Percentiles rank a stretch among this genome's conserved stretches.
Conservation (phyloP, 2,113 vertebrate genomes). For the Cochlearius cochlearius region DNA sequence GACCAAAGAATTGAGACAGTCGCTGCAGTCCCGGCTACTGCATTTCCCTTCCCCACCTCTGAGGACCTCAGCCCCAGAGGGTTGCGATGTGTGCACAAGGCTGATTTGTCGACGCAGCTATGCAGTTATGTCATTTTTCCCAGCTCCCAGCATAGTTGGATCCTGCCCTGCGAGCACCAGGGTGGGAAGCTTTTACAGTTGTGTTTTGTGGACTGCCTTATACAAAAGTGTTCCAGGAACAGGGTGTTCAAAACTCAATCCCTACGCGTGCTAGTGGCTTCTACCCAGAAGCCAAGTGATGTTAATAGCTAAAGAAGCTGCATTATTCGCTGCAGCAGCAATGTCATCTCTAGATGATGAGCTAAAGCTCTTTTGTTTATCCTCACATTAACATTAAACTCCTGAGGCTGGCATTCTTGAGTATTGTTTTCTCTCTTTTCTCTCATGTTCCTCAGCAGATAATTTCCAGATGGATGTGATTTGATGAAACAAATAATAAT, state of each 20-base stretch:
- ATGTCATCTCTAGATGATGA: background rate
- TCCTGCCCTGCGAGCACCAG: rapidly evolving
- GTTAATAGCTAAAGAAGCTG: conserved; percentile 8
- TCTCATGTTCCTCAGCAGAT: background rate
- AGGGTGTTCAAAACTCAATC: background rate
- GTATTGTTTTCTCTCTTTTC: background rate
- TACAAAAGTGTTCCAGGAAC: background rate
- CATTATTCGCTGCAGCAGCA: background rate
- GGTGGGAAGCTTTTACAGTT: background rate
- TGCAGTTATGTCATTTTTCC: rapidly evolving
- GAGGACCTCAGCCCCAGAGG: background rate
- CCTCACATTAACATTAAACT: background rate
- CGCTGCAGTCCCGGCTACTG: background rate
- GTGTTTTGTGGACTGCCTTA: background rate
- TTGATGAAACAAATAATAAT: background rate
- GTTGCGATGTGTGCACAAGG: background rate
- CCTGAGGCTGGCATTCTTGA: background rate
- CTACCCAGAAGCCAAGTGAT: background rate
- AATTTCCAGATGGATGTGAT: background rate
- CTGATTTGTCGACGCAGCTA: background rate
- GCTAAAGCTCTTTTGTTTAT: background rate
- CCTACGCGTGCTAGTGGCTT: background rate
- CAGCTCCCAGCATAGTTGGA: background rate
- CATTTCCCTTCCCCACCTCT: background rate
- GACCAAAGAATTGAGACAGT: background rate